Conservation (phyloP, 2,888 invertebrate genomes). For the Conchocele bisecta region DNA sequence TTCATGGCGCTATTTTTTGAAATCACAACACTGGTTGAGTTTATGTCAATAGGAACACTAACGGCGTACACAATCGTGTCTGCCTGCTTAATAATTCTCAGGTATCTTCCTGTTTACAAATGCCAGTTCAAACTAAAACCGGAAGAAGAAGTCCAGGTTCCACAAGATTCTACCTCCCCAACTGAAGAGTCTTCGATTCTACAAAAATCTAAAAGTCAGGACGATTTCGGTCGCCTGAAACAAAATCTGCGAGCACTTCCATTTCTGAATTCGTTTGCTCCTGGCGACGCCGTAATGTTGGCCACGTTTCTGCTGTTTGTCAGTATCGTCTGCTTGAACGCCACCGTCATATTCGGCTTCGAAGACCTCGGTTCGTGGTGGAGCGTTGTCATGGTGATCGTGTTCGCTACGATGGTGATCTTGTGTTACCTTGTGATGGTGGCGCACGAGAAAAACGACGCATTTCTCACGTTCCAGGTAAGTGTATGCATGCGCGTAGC, state of each 20-base stretch:
- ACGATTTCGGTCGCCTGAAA: slow-evolving; percentile 88
- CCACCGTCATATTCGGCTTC: slow-evolving; percentile 85
- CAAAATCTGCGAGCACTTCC: slow-evolving; percentile 89
- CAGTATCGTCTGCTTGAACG: slow-evolving; percentile 82
- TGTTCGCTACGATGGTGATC: slow-evolving; percentile 74
- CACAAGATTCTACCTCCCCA: slow-evolving; percentile 39
- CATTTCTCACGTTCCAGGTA: slow-evolving; percentile 82
- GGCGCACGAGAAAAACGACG: slow-evolving; percentile 82
- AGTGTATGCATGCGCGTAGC: slow-evolving; percentile 13
- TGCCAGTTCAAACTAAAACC: slow-evolving; percentile 80
- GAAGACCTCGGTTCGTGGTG: slow-evolving; percentile 87
- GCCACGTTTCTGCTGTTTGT: slow-evolving; percentile 86
- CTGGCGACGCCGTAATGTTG: slow-evolving; percentile 89
- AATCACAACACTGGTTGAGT: slow-evolving; percentile 94
- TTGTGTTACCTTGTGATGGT: slow-evolving; percentile 78
- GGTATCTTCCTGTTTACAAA: slow-evolving; percentile 86
- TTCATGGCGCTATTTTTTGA: slow-evolving; percentile 93
- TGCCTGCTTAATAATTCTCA: slow-evolving; percentile 92
- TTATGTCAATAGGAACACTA: slow-evolving; percentile 97
- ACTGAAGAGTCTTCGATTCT: slow-evolving; percentile 73
- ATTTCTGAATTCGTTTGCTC: slow-evolving; percentile 89
- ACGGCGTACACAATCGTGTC: slow-evolving; percentile 97
- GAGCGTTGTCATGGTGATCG: slow-evolving; percentile 85
- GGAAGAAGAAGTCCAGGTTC: slow-evolving; percentile 59
- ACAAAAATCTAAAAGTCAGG: slow-evolving; percentile 81